Evolutionary conservation across 2,113 vertebrate species (phyloP), one percentile per base, ranked within the genome.

Genomic region (Peromyscus maniculatus): DNA sequence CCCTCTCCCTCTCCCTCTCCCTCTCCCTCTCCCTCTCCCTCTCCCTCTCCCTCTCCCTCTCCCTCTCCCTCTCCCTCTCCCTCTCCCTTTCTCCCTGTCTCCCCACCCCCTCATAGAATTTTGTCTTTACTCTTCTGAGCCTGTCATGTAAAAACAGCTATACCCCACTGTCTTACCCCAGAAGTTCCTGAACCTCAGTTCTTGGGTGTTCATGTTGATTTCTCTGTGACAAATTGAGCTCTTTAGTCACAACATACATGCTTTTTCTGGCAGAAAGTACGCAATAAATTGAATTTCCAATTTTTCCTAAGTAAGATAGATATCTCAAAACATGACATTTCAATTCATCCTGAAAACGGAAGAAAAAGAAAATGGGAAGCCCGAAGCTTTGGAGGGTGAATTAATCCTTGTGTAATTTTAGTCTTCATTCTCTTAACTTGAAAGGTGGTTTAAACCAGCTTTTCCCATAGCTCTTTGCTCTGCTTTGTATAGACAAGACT

Each of bases 301-400:
- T 83, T 87, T 83, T 82, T 93, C 43, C 52, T 84, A 72, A 95
- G 71, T 7, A 77, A 82, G 22, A 80, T 66, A 92, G 39, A 43
- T n/a, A 71, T 59, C 19, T 90, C n/a, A 64, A 92, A 97, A 75
- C 19, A 94, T 12, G 87, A 88, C 46, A 94, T 80, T 67, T 72
- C 78, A 22, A 78, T 89, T 93, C 78, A 86, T 86, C 21, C n/a
- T 39, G 5, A 83, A 92, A 91, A 80, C 13, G n/a, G 62, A 80
- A 86, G 82, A 15, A 69, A 90, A 86, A 79, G 16, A 24, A 97
- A 91, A 93, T 72, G 46, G 33, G 46, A 49, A 49, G 13, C 28
- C 7, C 80, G 55, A 57, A 91, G 15, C 82, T 89, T 62, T 91
- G 55, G 52, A 21, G 39, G 13, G 46, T 75, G 31, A 91, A 95